A percentile compares a stretch with the other conserved stretches of the same genome.
Evolutionary conservation across 2,113 vertebrate species (phyloP).

Genomic region (Rhinoptilus africanus): DNA sequence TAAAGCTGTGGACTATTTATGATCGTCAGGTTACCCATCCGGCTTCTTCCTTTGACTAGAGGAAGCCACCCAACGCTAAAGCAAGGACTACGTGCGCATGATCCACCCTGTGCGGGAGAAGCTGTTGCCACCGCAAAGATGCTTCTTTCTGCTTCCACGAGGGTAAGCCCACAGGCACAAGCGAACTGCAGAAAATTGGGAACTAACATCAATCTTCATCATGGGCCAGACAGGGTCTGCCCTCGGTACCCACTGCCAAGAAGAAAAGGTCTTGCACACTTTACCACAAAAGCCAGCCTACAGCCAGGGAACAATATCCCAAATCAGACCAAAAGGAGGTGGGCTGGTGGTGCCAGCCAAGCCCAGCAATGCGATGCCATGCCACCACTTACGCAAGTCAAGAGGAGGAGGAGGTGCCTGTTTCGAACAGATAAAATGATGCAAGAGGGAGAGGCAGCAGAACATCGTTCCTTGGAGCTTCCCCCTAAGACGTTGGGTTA

Average conservation of each 20-base stretch:
- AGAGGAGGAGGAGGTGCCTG: neutral
- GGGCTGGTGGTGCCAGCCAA: neutral
- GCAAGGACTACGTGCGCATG: neutral
- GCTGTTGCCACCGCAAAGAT: neutral
- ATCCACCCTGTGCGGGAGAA: neutral
- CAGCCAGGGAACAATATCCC: neutral
- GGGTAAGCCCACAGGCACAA: neutral
- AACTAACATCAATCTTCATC: neutral
- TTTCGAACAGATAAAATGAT: neutral
- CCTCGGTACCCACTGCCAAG: neutral
- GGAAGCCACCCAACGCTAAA: fast-evolving
- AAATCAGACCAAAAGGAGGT: fast-evolving
- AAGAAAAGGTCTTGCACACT: fast-evolving
- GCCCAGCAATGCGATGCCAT: fast-evolving
- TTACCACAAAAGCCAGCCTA: neutral
- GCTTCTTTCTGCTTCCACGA: fast-evolving
- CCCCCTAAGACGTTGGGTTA: neutral
- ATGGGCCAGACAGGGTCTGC: neutral
- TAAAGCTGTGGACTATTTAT: neutral
- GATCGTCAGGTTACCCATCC: neutral
- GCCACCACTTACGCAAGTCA: neutral
- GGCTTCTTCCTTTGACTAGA: neutral
- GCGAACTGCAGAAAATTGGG: neutral
- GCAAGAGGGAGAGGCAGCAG: neutral
- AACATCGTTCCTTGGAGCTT: neutral